A percentile compares a stretch with the other conserved stretches of the same genome.
These are phyloP conservation scores for Hylomyscus alleni DNA, from an alignment of 2,797 vertebrate genomes.

Conservation along the genomic window DNA sequence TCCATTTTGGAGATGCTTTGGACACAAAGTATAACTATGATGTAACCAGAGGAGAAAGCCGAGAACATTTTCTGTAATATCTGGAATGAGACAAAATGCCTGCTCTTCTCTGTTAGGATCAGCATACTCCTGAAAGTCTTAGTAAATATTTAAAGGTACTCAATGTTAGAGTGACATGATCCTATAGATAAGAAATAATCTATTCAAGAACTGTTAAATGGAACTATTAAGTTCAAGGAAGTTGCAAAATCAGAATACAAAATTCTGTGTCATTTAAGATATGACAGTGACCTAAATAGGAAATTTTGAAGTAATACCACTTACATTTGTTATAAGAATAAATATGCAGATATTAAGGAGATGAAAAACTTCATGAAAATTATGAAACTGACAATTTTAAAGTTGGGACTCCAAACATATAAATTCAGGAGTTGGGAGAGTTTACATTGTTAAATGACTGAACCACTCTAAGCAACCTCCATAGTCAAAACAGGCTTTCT, in stretches of 20 bases:
- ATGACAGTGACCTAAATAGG: background rate
- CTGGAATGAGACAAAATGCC: background rate
- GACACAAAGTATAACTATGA: background rate
- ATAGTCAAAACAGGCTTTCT: background rate
- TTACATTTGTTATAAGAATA: background rate
- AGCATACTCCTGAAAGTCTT: background rate
- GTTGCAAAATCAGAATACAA: background rate
- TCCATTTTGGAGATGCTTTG: background rate
- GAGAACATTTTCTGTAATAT: background rate
- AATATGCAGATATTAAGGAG: background rate
- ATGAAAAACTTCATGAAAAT: background rate
- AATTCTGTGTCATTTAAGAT: background rate
- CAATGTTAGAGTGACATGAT: background rate
- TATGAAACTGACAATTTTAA: background rate
- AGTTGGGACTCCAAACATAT: background rate
- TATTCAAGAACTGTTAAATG: background rate
- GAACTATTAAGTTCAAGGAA: background rate
- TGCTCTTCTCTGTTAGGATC: background rate
- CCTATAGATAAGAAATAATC: background rate
- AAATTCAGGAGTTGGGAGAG: background rate
- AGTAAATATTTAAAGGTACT: background rate
- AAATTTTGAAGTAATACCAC: background rate
- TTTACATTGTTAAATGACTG: background rate
- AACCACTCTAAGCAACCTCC: background rate
- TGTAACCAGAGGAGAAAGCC: background rate